Base-by-base conservation (phyloP, 2,888 invertebrate genomes). In the Cynaeus angustus region DNA sequence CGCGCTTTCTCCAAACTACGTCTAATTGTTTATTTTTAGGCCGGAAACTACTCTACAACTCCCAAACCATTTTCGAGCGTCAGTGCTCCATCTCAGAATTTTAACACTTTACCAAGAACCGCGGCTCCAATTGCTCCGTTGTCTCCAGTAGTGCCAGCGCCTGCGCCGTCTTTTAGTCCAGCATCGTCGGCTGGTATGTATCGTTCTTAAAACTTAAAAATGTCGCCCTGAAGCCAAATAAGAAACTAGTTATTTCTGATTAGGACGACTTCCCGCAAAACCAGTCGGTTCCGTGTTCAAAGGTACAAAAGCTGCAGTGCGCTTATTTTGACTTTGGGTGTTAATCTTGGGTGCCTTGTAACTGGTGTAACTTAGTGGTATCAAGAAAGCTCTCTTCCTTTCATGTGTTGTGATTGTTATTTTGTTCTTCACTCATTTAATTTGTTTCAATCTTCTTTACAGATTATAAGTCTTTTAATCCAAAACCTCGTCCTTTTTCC, bases 401-500 rank as follows among this genome's bases (percentile, higher is more conserved):
- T 12, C 26, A 41, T 68, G 70, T 74, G 74, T 73, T 58, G 21
- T 55, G 68, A 61, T 68, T 70, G 21, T 21, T 21, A 21, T 41
- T 52, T 72, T 68, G 46, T 28, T 61, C 9, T 14, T 56, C 53
- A 16, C 21, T 50, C 33, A 7, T 33, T 33, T 33, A 33, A 33
- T 30, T 70, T 59, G 37, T 72, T 69, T 64, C 68, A 50, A 56
- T 50, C 52, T 75, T 71, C 73, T 73, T 88, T 89, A 86, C 89
- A 89, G 88, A 88, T 85, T 84, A 84, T 84, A 85, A 86, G 83
- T 86, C 87, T 83, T 89, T 88, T 86, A 89, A 89, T 86, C 85
- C 88, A 78, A 88, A 87, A 85, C 89, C 88, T 77, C 85, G 88
- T 83, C 89, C 89, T 68, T 89, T 89, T 83, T 88, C 88, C 86